A percentile compares a stretch with the other conserved stretches of the same genome.
phyloP scores from a whole-genome alignment of 2,888 invertebrate genomes.

The Cryptops parisi region DNA sequence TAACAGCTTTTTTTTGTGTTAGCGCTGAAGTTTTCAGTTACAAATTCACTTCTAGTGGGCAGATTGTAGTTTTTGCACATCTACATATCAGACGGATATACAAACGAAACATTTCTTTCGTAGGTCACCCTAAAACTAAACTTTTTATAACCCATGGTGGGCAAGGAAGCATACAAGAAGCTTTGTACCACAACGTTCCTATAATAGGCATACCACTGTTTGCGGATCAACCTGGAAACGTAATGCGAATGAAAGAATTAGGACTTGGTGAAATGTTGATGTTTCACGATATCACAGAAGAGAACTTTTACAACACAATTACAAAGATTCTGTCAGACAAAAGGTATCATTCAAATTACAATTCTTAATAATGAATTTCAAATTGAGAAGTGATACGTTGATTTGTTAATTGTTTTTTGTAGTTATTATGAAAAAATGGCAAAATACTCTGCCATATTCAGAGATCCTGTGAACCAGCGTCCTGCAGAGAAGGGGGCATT shows the following conservation, averaged over 20 bases:
- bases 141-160: slow-evolving; percentile 17
- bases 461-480: not conserved
- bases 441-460: not conserved
- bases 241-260: not conserved
- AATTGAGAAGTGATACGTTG: not conserved
- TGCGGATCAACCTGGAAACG: slow-evolving; percentile 15
- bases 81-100: too few species aligned
- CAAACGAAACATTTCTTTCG: too few species aligned
- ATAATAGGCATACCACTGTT: slow-evolving; percentile 12
- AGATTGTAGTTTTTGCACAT: too few species aligned
- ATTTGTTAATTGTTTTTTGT: not conserved
- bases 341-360: not conserved
- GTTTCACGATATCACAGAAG: not conserved
- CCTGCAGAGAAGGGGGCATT: not conserved
- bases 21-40: too few species aligned
- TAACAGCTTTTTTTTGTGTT: not conserved
- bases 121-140: slow-evolving; percentile 13
- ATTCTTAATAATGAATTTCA: not conserved
- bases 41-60: too few species aligned
- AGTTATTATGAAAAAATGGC: not conserved
- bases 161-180: slow-evolving; percentile 11
- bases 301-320: not conserved
- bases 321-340: not conserved
- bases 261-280: not conserved
- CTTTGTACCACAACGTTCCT: slow-evolving; percentile 14